Evolutionary conservation across 1,140 invertebrate genomes (phyloP), one percentile per base, ranked within the genome.

Genomic region (Macrobrachium nipponense): DNA sequence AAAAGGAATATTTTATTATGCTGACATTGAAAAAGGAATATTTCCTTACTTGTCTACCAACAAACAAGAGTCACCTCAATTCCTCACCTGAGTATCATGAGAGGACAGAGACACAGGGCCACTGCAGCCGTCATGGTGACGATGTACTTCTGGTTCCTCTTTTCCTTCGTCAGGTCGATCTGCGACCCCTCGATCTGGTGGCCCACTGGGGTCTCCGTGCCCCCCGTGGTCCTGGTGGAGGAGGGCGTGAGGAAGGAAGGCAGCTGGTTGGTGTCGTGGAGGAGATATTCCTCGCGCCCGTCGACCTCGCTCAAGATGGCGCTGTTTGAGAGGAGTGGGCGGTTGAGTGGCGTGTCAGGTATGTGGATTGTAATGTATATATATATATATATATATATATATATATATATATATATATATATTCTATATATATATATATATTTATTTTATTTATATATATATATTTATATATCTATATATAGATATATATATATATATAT

Each of bases 111-210:
- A 87, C 93, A 94, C 62, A 94, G 92, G 36, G 93, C 94, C 89
- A 94, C 95, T 17, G 93, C 89, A 14, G 93, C 93, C 5, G 94
- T 93, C 92, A 95, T 95, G 70, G 92, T 91, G 12, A 94, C 93
- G 12, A 95, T 91, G 89, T 95, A 95, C 70, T 93, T 93, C 89
- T 95, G 94, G 4, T 93, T 94, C 27, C 94, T 91, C 88, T 93
- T 94, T 90, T 95, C 95, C 5, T 60, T 59, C 43, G 23, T 51
- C 18, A 94, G 91, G 88, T 95, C 94, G 88, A 94, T 87, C 75
- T 95, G 94, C 60, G 93, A 92, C 62, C 94, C 94, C 83, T 93
- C 92, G 20, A 92, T 89, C 59, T 92, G 91, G 84, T 92, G 84
- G 77, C 51, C 77, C 80, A 12, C 61, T 66, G 58, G 77, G 59